Conservation (phyloP, 2,797 vertebrate species). For the Sylvia borin region DNA sequence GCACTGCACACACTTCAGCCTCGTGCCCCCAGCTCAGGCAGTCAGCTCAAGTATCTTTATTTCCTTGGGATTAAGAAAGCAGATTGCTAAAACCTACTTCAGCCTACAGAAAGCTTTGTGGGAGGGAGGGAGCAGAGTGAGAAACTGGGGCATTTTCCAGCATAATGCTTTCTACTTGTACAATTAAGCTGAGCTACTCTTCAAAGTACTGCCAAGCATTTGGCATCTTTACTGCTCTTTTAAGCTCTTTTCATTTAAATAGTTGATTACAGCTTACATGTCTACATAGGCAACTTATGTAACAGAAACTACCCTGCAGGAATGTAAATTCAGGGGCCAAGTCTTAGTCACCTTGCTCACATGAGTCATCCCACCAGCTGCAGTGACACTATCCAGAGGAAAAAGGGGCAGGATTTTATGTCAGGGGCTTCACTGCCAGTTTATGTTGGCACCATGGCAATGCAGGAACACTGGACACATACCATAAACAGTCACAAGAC, state of each 20-base stretch:
- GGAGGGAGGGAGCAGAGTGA: conserved; percentile 13
- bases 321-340: conserved; percentile 31
- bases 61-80: conserved; percentile 9
- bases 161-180: conserved; percentile 32
- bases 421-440: neutral
- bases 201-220: conserved; percentile 24
- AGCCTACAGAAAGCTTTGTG: conserved; percentile 28
- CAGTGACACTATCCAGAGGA: conserved; percentile 26
- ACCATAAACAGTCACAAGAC: neutral
- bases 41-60: neutral
- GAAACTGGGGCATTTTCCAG: conserved; percentile 48
- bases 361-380: conserved; percentile 39
- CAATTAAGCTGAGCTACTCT: conserved; percentile 37
- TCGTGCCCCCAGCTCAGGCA: neutral
- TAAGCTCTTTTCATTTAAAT: conserved; percentile 51
- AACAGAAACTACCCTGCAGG: conserved; percentile 27
- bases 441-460: neutral
- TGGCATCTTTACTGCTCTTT: conserved; percentile 53
- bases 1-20: neutral
- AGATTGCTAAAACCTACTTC: neutral
- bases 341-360: conserved; percentile 40
- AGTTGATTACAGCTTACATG: conserved; percentile 41
- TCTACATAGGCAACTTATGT: conserved; percentile 25
- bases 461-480: neutral
- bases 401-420: neutral